Evolutionary conservation across 2,797 vertebrate species (phyloP).

Genomic region (Premnoplex brunnescens): DNA sequence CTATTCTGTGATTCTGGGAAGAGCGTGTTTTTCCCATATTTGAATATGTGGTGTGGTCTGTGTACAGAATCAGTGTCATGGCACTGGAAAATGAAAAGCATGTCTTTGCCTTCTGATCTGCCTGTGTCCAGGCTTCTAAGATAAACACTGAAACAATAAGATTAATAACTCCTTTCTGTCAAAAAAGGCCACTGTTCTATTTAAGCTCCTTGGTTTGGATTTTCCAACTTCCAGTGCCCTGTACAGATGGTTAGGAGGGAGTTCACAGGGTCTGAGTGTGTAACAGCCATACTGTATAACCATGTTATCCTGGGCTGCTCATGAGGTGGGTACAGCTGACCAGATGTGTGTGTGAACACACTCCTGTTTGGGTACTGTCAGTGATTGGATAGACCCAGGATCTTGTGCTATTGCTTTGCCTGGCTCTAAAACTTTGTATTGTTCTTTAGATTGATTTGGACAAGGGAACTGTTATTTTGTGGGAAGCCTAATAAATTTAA

Average conservation of each 20-base stretch:
- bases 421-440: neutral
- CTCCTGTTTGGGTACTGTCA: rapidly evolving
- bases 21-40: rapidly evolving
- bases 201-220: neutral
- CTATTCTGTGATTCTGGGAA: neutral
- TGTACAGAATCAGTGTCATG: neutral
- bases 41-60: neutral
- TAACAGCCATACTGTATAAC: rapidly evolving
- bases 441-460: neutral
- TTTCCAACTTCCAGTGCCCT: neutral
- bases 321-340: neutral
- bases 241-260: neutral
- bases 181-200: neutral
- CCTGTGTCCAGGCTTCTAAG: neutral
- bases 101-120: neutral
- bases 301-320: neutral
- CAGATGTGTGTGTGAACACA: neutral
- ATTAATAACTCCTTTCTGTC: neutral
- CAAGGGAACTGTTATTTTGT: neutral
- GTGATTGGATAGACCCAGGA: too few species aligned
- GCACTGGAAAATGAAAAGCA: neutral
- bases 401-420: neutral
- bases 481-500: neutral
- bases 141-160: neutral
- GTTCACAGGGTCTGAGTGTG: neutral